Base-by-base conservation (phyloP, 2,888 invertebrate genomes). In the Apoderus coryli region DNA sequence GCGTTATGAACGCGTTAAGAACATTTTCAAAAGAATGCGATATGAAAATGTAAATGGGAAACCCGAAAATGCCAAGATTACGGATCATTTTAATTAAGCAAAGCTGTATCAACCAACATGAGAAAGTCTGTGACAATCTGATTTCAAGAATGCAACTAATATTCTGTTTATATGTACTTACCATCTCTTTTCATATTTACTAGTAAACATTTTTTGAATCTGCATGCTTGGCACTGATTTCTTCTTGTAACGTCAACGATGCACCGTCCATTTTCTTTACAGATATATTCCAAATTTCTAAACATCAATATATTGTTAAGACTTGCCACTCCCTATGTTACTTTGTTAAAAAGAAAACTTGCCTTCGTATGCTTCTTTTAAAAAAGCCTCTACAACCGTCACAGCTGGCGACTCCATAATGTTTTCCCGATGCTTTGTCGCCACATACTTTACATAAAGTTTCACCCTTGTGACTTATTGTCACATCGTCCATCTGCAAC, bases 111-210 rank as follows among this genome's bases (percentile, higher is more conserved):
- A n/a, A n/a, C n/a, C n/a, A n/a, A n/a, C n/a, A n/a, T n/a, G n/a
- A n/a, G n/a, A n/a, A n/a, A n/a, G n/a, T n/a, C n/a, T n/a, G n/a
- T n/a, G n/a, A n/a, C n/a, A n/a, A n/a, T n/a, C n/a, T n/a, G n/a
- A n/a, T n/a, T n/a, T n/a, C n/a, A n/a, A n/a, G n/a, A n/a, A n/a
- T n/a, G n/a, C n/a, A n/a, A n/a, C n/a, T n/a, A n/a, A n/a, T n/a
- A n/a, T n/a, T n/a, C n/a, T n/a, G n/a, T n/a, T n/a, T n/a, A n/a
- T n/a, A n/a, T n/a, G 6, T 9, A 56, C 72, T 70, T 60, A 90
- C 90, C 90, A 57, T 90, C 89, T 57, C 78, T 73, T 58, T 89
- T 86, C 90, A 92, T 92, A 56, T 86, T 88, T 43, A 86, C 88
- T 44, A 76, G 71, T 10, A 90, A 67, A 56, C 90, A 92, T 54